These are phyloP conservation scores for Sebastes diaconus DNA, from an alignment of 2,797 vertebrate species.

Conservation along the genomic window DNA sequence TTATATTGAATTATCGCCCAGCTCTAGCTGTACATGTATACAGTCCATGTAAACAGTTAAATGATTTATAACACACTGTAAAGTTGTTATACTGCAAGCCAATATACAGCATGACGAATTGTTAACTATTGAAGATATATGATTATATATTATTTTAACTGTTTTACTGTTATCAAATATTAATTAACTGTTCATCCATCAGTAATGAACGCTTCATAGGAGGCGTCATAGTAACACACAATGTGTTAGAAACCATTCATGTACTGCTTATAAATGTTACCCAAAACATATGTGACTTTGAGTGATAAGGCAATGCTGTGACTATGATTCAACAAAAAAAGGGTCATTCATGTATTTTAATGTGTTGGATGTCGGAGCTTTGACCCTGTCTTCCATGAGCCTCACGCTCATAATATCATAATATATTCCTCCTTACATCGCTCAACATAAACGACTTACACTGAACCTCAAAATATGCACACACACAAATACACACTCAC, in stretches of 20 bases:
- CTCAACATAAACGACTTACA: conserved; percentile 2
- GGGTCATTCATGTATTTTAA: conserved; percentile 18
- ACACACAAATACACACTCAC: conserved; percentile 20
- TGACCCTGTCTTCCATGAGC: not conserved
- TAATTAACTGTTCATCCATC: not conserved
- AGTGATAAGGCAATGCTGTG: conserved; percentile 66
- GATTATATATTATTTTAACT: not conserved
- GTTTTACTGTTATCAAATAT: not conserved
- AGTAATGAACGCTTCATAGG: not conserved
- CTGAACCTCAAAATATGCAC: not conserved
- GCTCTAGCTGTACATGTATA: too few species aligned
- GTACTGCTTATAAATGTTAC: not conserved
- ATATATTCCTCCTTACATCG: conserved; percentile 3
- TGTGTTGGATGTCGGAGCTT: conserved; percentile 5
- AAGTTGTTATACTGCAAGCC: not conserved
- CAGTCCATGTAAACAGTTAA: not conserved
- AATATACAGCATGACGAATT: not conserved
- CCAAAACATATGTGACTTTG: not conserved
- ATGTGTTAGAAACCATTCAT: conserved; percentile 2
- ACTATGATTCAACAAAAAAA: conserved; percentile 32
- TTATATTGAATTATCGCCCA: too few species aligned
- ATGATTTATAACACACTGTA: not conserved
- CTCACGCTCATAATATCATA: conserved; percentile 7
- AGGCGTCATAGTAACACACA: not conserved
- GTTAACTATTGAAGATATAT: not conserved